Percentiles rank a stretch among this genome's conserved stretches.
phyloP scores from a whole-genome alignment of 2,113 vertebrate genomes.

The Clarias batrachus region DNA sequence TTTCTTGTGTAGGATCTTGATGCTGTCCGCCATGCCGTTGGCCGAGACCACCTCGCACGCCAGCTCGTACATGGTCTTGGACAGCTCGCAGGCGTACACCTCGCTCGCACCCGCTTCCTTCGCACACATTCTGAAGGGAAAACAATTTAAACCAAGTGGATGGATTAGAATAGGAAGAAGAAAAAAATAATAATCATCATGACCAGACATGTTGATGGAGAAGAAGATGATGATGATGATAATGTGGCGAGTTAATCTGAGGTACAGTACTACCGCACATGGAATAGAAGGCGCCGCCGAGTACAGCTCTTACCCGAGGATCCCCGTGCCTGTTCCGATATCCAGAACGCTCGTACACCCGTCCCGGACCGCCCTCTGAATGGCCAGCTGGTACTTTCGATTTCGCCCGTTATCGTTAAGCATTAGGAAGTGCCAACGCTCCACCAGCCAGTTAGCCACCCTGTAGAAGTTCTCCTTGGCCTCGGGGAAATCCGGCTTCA shows the following conservation, averaged over 20 bases:
- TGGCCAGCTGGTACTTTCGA: conserved; percentile 85
- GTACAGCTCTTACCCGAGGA: conserved; percentile 80
- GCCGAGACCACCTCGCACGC: conserved; percentile 86
- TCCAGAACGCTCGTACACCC: conserved; percentile 89
- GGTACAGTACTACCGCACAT: background rate
- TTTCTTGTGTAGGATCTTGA: conserved; percentile 90
- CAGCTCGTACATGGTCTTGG: conserved; percentile 96
- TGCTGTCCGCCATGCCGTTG: conserved; percentile 83
- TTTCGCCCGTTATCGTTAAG: conserved; percentile 92
- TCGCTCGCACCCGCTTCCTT: conserved; percentile 83
- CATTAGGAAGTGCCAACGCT: conserved; percentile 98
- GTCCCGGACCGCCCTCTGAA: conserved; percentile 79
- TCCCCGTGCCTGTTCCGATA: conserved; percentile 95
- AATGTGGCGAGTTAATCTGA: background rate
- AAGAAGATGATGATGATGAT: no score
- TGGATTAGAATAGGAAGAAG: no score
- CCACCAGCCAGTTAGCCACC: conserved; percentile 96
- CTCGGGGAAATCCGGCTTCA: conserved; percentile 86
- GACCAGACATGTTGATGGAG: no score
- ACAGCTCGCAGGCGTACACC: conserved; percentile 92
- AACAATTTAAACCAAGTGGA: background rate
- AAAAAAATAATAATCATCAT: no score
- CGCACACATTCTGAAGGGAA: conserved; percentile 86
- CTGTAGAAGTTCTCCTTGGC: conserved; percentile 97
- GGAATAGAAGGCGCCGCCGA: background rate